Base-by-base conservation (phyloP, 2,888 invertebrate genomes). In the Netelia virgata region DNA sequence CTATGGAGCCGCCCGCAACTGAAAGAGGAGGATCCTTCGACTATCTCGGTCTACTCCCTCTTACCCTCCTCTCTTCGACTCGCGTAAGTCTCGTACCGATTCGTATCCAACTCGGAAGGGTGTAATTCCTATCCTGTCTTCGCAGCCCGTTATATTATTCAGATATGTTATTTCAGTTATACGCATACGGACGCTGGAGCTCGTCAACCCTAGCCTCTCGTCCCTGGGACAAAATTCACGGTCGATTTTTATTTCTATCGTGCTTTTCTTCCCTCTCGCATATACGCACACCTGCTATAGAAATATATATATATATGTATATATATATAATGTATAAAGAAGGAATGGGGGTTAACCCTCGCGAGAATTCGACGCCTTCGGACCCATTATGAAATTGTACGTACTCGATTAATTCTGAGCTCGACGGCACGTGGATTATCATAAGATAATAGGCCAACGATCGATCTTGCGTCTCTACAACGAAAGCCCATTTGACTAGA, bases 161-260 rank as follows among this genome's bases (percentile, higher is more conserved):
- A 93, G 93, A 93, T 92, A 93, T 92, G 92, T 92, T 92, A 92
- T 92, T 90, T 90, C 87, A 89, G 92, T 92, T 91, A 91, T 91
- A 92, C 91, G 91, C 90, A 87, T 88, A 72, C 76, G 83, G 63
- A 55, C 72, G 43, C 68, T 68, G 41, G 81, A 50, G 43, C 41
- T 75, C 81, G 83, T 74, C 69, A 69, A 78, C 28, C 53, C 59
- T 76, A 70, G 76, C 78, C 69, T 59, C 36, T 20, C 61, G 16
- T 43, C 57, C 57, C 78, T 73, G 78, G 61, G 47, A 63, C 66
- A 69, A 43, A 73, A 74, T 64, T 74, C 70, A 64, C 41, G 55
- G 53, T 72, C 80, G 76, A 64, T 82, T 82, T 75, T 8, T 36
- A 36, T 6, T 36, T 55, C 61, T 59, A 57, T 76, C 80, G 59